Conservation (phyloP, 2,113 vertebrate genomes). For the Lophius piscatorius region DNA sequence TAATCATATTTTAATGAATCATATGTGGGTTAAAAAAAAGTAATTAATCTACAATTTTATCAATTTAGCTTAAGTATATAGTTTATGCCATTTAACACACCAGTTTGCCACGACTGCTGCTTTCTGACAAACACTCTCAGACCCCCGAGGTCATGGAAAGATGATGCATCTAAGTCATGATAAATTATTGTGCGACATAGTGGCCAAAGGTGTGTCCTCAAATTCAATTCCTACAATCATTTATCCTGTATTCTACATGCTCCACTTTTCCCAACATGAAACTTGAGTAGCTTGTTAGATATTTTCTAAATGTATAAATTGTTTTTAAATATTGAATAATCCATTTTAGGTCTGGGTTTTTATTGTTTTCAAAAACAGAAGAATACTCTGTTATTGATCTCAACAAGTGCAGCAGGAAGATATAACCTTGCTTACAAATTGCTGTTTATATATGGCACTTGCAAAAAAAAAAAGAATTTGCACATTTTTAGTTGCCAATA, state of each 20-base stretch:
- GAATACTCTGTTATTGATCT: not conserved
- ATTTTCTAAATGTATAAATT: not conserved
- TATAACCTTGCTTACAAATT: not conserved
- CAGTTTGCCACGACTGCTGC: slow-evolving; percentile 17
- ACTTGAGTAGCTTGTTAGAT: slow-evolving; percentile 58
- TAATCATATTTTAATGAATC: no score
- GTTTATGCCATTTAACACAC: slow-evolving; percentile 33
- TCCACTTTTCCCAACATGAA: slow-evolving; percentile 86
- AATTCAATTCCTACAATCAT: slow-evolving; percentile 92
- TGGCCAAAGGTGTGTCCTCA: slow-evolving; percentile 88
- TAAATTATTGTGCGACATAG: slow-evolving; percentile 82
- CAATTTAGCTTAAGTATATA: no score
- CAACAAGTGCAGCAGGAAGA: not conserved
- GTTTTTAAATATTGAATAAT: not conserved
- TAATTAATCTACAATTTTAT: no score
- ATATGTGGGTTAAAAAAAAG: no score
- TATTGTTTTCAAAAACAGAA: no score
- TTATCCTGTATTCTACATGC: slow-evolving; percentile 87
- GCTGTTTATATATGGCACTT: slow-evolving; percentile 7
- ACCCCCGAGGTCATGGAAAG: slow-evolving; percentile 35
- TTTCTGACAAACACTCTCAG: not conserved
- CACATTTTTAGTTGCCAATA: not conserved
- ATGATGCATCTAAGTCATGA: slow-evolving; percentile 82
- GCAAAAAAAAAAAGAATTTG: not conserved
- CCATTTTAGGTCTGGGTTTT: not conserved